Evolutionary conservation across 2,797 vertebrate genomes (phyloP).

Genomic region (Vireo griseus): DNA sequence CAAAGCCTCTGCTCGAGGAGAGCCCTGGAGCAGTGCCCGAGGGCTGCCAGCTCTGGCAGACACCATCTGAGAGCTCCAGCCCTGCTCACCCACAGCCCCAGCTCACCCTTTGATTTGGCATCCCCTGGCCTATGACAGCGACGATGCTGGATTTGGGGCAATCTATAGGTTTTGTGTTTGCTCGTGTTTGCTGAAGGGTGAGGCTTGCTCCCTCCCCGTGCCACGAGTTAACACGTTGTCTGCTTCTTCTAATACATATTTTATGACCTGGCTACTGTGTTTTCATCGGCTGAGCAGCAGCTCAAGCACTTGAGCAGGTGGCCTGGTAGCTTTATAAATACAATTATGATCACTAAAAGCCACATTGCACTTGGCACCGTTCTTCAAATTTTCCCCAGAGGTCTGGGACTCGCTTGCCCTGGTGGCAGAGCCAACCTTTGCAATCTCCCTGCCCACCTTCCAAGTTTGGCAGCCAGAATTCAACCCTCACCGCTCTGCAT

Average conservation of each 20-base stretch:
- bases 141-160: neutral
- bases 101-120: neutral
- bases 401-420: neutral
- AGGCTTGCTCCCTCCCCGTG: neutral
- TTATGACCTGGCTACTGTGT: constrained; percentile 15
- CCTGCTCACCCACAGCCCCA: neutral
- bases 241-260: constrained; percentile 42
- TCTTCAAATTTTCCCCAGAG: neutral
- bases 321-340: constrained; percentile 38
- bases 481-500: neutral
- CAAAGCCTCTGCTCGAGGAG: neutral
- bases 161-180: neutral
- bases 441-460: neutral
- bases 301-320: constrained; percentile 46
- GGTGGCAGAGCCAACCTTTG: neutral
- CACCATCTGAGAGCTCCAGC: neutral
- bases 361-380: neutral
- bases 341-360: constrained; percentile 49
- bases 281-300: neutral
- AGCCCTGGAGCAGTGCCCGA: neutral
- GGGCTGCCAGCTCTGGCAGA: neutral
- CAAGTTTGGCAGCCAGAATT: neutral
- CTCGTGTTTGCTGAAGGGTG: neutral
- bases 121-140: too few relatives aligned
- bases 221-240: neutral